Base-by-base conservation (phyloP, 2,797 vertebrate genomes). In the Eulemur rubriventer region DNA sequence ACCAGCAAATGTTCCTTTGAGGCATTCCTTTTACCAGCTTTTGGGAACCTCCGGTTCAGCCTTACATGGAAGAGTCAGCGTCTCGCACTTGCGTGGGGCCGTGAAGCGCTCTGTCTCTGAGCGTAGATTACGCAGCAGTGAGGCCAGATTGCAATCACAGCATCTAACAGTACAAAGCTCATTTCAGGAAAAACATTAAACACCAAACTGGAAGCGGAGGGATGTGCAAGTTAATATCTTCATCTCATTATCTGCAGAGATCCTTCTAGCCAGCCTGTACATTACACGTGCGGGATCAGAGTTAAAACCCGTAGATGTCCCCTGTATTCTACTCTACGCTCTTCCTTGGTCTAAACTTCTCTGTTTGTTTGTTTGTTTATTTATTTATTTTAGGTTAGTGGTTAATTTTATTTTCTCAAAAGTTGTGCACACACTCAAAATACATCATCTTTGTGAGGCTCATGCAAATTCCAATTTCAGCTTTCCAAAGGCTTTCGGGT, bases 41-140 rank as follows among this genome's bases (percentile, higher is more conserved):
- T 22, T 48, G 2, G 57, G 75, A 84, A 38, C 10, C 61, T 69
- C 13, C 52, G 6, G 33, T 26, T 48, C 13, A 17, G 4, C 20
- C 80, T 35, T 3, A 28, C 7, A 2, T 0, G 38, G 73, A 80
- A 41, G 50, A 35, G 28, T 4, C 33, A 0, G 38, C 11, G n/a
- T 20, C 33, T 6, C 4, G 2, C 7, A 0, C 33, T 48, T 65
- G 12, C 4, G 3, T 14, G 16, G 38, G 48, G 6, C 1, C 6
- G 1, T 4, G 61, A 55, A 43, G 33, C 18, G 6, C 38, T 75
- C 16, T 9, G 30, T 61, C 35, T 63, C 41, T 1, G 28, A 69
- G 69, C 17, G 7, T 4, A 0, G 50, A 52, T 22, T 20, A 4
- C 2, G 41, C 22, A 30, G 6, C 9, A 4, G 59, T 17, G 12